These are phyloP conservation scores for Barbus barbus DNA, from an alignment of 2,113 vertebrate genomes.

Conservation along the genomic window DNA sequence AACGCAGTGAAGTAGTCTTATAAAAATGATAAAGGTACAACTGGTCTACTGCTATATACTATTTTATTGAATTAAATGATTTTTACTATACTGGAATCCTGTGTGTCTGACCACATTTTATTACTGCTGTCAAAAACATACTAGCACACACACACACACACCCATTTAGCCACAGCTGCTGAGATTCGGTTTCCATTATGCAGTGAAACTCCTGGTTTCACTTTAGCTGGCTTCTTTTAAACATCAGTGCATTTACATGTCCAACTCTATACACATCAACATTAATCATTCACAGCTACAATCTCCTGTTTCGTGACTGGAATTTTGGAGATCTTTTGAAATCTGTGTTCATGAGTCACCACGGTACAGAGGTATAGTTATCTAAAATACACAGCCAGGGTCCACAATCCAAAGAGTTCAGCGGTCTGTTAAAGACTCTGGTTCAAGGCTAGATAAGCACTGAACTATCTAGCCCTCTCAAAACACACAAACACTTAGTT, in stretches of 20 bases:
- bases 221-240: not conserved
- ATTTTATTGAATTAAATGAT: conserved; percentile 83
- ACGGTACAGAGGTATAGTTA: conserved; percentile 62
- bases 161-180: conserved; percentile 21
- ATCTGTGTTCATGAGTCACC: conserved; percentile 47
- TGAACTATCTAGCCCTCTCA: conserved; percentile 71
- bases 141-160: conserved; percentile 28
- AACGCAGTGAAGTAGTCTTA: conserved; percentile 95
- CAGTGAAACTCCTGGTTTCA: not conserved
- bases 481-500: conserved; percentile 3
- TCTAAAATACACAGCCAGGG: conserved; percentile 73
- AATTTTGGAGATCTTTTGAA: conserved; percentile 30
- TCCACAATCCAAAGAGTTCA: conserved; percentile 79
- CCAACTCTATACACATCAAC: not conserved
- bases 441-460: conserved; percentile 77
- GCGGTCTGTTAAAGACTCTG: conserved; percentile 65
- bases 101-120: conserved; percentile 55
- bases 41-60: conserved; percentile 77
- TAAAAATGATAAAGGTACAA: conserved; percentile 82
- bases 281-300: not conserved
- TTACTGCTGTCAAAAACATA: conserved; percentile 41
- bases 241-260: not conserved
- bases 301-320: not conserved
- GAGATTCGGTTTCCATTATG: not conserved
- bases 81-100: conserved; percentile 74